Percentiles rank a stretch among this genome's conserved stretches.
Conservation (phyloP, 2,888 invertebrate genomes). For the Cistogaster globosa region DNA sequence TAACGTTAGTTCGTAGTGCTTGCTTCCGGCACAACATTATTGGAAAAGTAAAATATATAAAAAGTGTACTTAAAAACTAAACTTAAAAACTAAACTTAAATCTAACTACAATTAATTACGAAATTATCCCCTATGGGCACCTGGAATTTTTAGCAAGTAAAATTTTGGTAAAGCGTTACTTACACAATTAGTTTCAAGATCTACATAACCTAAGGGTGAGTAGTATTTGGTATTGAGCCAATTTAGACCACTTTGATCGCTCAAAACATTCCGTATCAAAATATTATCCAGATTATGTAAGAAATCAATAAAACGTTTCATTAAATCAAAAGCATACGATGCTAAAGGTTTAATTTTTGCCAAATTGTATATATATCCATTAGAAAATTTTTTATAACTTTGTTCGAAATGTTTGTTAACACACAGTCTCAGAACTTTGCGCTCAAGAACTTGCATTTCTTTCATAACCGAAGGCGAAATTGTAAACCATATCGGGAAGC, state of each 20-base stretch:
- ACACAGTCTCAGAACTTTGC: slow-evolving; percentile 2
- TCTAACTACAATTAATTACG: too few species aligned
- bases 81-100: too few species aligned
- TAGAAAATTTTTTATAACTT: neutral
- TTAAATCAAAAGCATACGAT: neutral
- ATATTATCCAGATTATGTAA: neutral
- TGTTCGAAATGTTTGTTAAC: slow-evolving; percentile 13
- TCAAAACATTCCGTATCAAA: neutral
- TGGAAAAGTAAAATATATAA: too few species aligned
- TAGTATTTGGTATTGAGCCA: slow-evolving; percentile 9
- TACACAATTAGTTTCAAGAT: neutral
- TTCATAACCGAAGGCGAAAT: neutral
- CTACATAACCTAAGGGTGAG: slow-evolving; percentile 9
- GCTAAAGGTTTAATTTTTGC: slow-evolving; percentile 1
- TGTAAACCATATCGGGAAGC: neutral
- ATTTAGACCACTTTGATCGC: neutral
- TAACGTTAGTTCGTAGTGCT: too few species aligned
- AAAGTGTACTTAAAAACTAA: too few species aligned
- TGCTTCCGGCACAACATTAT: too few species aligned
- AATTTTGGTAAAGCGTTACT: neutral
- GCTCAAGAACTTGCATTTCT: neutral
- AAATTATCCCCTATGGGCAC: slow-evolving; percentile 1
- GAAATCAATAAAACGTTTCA: neutral
- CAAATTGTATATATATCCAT: neutral
- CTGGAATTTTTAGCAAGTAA: slow-evolving; percentile 2